Conservation (phyloP, 2,113 vertebrate genomes). For the Erpornis zantholeuca region DNA sequence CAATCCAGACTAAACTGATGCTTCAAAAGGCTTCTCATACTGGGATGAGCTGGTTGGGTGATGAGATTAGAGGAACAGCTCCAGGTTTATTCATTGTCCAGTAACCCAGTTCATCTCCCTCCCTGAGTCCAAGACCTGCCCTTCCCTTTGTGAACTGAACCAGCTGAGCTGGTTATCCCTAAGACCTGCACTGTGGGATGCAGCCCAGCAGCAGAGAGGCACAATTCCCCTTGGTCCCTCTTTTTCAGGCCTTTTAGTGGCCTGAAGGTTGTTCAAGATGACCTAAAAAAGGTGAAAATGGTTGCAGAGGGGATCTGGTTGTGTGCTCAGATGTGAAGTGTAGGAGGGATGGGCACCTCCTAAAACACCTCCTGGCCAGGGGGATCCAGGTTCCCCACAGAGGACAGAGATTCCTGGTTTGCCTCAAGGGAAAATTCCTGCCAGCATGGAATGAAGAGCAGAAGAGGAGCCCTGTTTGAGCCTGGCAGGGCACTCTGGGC, state of each 20-base stretch:
- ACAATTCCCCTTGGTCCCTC: background rate
- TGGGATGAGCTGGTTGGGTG: background rate
- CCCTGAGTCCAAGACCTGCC: background rate
- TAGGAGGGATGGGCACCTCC: background rate
- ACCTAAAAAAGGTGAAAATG: background rate
- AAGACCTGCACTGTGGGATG: background rate
- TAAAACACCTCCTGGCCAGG: background rate
- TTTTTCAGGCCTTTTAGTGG: background rate
- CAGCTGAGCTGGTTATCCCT: background rate
- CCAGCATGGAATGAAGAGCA: background rate
- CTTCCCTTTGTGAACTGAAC: background rate
- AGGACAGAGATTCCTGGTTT: background rate
- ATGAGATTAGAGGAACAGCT: background rate
- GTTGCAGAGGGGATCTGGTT: background rate
- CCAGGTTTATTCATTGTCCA: background rate
- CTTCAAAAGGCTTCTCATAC: background rate
- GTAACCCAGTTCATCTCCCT: background rate
- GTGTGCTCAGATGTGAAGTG: background rate
- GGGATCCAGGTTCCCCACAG: background rate
- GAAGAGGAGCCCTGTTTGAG: background rate
- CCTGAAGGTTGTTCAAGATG: background rate
- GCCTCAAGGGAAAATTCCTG: background rate
- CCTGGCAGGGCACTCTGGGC: background rate
- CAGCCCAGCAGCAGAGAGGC: background rate
- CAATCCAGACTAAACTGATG: background rate